A percentile compares a stretch with the other conserved stretches of the same genome.
Evolutionary conservation across 2,797 vertebrate species (phyloP).

Genomic region (Gallinago nigripennis): DNA sequence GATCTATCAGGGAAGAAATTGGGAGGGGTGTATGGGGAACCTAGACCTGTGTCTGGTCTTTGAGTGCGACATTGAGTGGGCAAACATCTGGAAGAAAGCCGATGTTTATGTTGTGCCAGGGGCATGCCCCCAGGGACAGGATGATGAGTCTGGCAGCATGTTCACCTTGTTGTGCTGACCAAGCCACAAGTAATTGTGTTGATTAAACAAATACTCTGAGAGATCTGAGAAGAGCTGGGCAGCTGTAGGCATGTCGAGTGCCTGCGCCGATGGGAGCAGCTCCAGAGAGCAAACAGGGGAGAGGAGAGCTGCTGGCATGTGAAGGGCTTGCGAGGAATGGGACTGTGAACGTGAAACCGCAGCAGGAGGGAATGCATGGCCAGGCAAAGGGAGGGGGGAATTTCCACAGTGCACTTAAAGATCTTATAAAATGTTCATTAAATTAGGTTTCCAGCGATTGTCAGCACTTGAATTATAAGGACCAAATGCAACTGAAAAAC

Average conservation of each 20-base stretch:
- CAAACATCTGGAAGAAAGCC: not conserved
- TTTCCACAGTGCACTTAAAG: conserved; percentile 20
- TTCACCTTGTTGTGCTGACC: not conserved
- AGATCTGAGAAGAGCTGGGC: not conserved
- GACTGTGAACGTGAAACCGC: not conserved
- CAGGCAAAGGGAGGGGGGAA: not conserved
- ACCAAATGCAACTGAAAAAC: conserved; percentile 42
- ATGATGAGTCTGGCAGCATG: not conserved
- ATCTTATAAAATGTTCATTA: conserved; percentile 33
- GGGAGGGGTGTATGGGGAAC: not conserved
- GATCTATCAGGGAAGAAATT: fast-evolving
- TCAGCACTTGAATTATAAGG: conserved; percentile 48
- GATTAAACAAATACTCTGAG: not conserved
- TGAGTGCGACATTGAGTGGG: not conserved
- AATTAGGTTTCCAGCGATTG: conserved; percentile 14
- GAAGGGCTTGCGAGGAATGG: conserved; percentile 24
- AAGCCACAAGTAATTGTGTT: not conserved
- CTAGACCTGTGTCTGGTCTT: not conserved
- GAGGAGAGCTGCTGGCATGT: conserved; percentile 8
- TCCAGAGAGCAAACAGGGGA: conserved; percentile 29
- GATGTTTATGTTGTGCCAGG: not conserved
- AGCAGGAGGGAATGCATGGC: not conserved
- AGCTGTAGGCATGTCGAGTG: conserved; percentile 8
- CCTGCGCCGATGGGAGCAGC: not conserved
- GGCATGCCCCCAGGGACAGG: not conserved